Conservation (phyloP, 2,888 invertebrate species). For the Thumatha senex region DNA sequence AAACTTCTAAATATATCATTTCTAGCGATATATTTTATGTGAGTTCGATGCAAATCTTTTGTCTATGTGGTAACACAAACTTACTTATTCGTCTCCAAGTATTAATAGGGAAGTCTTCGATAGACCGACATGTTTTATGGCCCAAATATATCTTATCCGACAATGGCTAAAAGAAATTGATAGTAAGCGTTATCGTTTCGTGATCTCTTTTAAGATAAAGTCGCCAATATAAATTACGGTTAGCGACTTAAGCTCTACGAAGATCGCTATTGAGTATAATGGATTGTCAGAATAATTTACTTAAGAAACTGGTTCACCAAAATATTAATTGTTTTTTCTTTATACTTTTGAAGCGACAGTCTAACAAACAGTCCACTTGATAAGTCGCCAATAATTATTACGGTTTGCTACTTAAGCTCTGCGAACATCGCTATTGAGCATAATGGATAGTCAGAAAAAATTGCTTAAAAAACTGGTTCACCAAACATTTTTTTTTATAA, state of each 20-base stretch:
- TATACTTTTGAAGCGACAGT: no score
- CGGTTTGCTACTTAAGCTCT: neutral
- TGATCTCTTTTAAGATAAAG: neutral
- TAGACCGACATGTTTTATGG: neutral
- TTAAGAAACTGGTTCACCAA: no score
- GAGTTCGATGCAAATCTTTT: no score
- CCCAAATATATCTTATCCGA: neutral
- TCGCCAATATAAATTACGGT: neutral
- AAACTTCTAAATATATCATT: no score
- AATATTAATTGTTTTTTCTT: no score
- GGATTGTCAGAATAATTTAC: neutral
- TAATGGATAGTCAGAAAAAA: neutral
- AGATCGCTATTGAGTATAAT: neutral
- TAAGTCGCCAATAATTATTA: neutral
- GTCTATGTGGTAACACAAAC: no score
- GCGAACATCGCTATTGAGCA: neutral
- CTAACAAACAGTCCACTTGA: no score
- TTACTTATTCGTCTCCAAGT: no score
- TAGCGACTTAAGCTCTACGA: neutral
- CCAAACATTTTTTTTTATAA: no score
- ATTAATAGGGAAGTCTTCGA: neutral
- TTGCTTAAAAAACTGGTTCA: no score
- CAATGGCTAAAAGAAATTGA: constrained; percentile 3
- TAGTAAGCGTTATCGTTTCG: neutral
- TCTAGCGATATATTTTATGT: no score